These are phyloP conservation scores for Thalassoma bifasciatum DNA, from an alignment of 2,113 vertebrate genomes.

Conservation along the genomic window DNA sequence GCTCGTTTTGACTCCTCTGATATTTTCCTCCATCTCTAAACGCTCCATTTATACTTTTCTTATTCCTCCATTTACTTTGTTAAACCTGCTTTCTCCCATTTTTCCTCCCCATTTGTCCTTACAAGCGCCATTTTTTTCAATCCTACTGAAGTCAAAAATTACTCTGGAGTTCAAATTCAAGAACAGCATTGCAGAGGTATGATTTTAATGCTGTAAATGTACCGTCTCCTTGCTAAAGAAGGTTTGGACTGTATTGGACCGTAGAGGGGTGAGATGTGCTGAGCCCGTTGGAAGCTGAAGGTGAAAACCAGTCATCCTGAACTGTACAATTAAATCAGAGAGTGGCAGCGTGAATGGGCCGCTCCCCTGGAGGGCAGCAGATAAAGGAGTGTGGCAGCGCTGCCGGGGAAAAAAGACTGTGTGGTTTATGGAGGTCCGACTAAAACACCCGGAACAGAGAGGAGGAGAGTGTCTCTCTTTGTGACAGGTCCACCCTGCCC, in stretches of 20 bases:
- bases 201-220: background rate
- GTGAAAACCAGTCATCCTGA: conserved; percentile 81
- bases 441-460: conserved; percentile 25
- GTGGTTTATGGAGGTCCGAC: conserved; percentile 58
- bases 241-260: conserved; percentile 24
- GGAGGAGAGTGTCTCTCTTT: conserved; percentile 15
- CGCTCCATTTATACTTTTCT: background rate
- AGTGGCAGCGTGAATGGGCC: conserved; percentile 68
- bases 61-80: background rate
- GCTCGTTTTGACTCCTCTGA: background rate
- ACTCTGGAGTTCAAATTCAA: background rate
- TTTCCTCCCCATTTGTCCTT: background rate
- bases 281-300: conserved; percentile 71
- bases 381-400: conserved; percentile 68
- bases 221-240: conserved; percentile 29
- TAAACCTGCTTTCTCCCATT: background rate
- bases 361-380: conserved; percentile 73
- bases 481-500: conserved; percentile 19
- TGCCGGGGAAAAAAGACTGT: conserved; percentile 36
- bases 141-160: background rate
- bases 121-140: background rate
- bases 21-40: background rate
- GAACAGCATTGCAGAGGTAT: background rate
- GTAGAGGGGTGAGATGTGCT: conserved; percentile 62
- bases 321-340: conserved; percentile 83